Base-by-base conservation (phyloP, 2,113 vertebrate genomes). In the Campylomormyrus numenius region DNA sequence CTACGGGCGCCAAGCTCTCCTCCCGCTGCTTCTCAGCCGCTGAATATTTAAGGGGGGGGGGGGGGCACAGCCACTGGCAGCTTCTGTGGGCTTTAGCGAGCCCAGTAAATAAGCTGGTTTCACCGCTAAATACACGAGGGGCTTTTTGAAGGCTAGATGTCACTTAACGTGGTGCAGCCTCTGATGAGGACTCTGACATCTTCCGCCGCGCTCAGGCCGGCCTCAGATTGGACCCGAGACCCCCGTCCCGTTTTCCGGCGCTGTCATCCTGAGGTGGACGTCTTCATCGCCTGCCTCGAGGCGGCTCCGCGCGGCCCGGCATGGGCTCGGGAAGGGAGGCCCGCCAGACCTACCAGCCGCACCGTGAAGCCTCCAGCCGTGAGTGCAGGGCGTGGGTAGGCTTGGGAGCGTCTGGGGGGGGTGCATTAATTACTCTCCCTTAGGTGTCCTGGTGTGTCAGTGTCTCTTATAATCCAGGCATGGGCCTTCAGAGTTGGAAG, bases 21-120 rank as follows among this genome's bases (percentile, higher is more conserved):
- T 24, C 93, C 94, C 91, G 92, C 92, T 94, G 92, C 93, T 91
- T 21, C 92, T 93, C 94, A 94, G 88, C 91, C 93, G 92, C 91
- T 87, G 92, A 94, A 95, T 96, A 94, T 94, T 95, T 95, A 96
- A 95, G 94, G 8, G 58, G n/a, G 94, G 95, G 93, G 93, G 92
- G 95, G 94, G 90, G 91, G 93, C 93, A 92, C 93, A n/a, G 27
- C 17, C 24, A 31, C n/a, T 53, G n/a, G 49, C 92, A 93, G 93
- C 92, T 91, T 90, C 91, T 91, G 90, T 1, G 93, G 90, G 95
- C 92, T 95, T 96, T 94, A 95, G 94, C 94, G 95, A 95, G 95
- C 93, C 94, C 91, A 88, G 95, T 95, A 96, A 96, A 96, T 96
- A 96, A 95, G 94, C 93, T 91, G 89, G 93, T 93, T 92, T 88